A percentile compares a stretch with the other conserved stretches of the same genome.
These are phyloP conservation scores for Poliocrania exsul DNA, from an alignment of 2,797 vertebrate genomes.

Conservation along the genomic window DNA sequence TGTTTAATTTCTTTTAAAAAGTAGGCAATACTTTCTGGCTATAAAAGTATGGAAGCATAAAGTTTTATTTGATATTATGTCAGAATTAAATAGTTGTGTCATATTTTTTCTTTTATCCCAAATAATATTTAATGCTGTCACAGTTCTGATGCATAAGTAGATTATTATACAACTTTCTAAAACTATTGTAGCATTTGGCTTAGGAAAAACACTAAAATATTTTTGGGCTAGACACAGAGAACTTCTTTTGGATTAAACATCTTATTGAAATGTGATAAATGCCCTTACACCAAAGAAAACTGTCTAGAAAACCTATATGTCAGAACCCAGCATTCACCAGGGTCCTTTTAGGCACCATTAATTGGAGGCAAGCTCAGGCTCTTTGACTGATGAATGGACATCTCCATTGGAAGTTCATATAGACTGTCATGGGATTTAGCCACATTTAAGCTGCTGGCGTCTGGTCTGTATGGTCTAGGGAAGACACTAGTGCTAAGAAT, in stretches of 20 bases:
- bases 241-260: background rate
- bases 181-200: background rate
- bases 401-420: background rate
- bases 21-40: constrained; percentile 45
- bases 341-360: background rate
- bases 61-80: constrained; percentile 44
- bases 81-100: constrained; percentile 45
- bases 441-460: background rate
- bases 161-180: background rate
- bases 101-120: constrained; percentile 11
- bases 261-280: background rate
- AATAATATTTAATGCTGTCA: constrained; percentile 12
- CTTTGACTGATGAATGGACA: background rate
- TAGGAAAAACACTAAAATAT: background rate
- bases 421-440: background rate
- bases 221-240: background rate
- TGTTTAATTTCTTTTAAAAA: constrained; percentile 68
- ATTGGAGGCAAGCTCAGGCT: background rate
- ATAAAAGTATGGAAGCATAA: constrained; percentile 64
- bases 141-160: background rate
- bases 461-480: background rate
- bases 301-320: background rate
- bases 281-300: background rate
- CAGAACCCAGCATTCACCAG: background rate
- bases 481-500: background rate